phyloP scores from a whole-genome alignment of 2,113 vertebrate genomes.

The Prolemur simus region DNA sequence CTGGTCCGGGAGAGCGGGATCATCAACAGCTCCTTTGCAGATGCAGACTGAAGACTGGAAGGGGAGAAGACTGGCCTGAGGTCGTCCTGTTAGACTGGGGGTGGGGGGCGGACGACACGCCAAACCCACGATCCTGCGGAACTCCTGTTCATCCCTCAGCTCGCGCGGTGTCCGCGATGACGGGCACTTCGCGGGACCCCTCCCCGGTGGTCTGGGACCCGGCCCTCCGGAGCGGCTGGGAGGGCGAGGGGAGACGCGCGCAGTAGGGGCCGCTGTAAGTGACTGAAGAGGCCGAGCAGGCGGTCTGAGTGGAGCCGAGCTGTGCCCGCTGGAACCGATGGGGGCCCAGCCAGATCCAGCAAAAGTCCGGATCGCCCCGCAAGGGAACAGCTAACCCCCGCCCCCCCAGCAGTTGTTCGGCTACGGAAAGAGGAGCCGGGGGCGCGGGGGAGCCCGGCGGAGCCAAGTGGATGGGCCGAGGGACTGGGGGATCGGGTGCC shows the following conservation, averaged over 20 bases:
- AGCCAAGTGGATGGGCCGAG: neutral
- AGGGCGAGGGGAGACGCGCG: neutral
- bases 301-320: rapidly evolving
- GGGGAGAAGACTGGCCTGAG: neutral
- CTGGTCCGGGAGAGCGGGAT: rapidly evolving
- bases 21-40: neutral
- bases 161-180: rapidly evolving
- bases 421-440: neutral
- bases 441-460: neutral
- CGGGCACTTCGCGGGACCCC: too few relatives aligned
- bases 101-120: neutral
- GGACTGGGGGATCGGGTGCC: too few relatives aligned
- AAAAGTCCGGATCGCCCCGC: rapidly evolving
- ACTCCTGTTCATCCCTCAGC: neutral
- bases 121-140: neutral
- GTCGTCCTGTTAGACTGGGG: neutral
- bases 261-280: rapidly evolving
- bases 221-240: neutral
- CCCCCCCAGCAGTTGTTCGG: too few relatives aligned
- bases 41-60: neutral
- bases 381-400: rapidly evolving
- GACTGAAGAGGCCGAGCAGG: neutral
- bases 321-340: neutral
- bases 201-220: rapidly evolving
- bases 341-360: neutral